Conservation (phyloP, 2,888 invertebrate genomes). For the Xylophagus ater region DNA sequence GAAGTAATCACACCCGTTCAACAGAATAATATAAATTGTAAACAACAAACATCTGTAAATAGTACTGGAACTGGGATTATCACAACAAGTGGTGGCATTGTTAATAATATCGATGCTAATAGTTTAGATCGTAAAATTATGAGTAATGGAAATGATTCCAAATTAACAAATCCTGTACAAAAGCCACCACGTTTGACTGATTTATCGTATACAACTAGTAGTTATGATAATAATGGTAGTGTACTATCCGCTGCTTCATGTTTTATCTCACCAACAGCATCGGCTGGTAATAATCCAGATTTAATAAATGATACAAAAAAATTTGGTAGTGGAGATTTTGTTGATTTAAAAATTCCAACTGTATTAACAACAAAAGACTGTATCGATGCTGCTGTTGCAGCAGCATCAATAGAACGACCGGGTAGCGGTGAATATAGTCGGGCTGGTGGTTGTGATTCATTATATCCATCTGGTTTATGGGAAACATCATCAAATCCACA, state of each 20-base stretch:
- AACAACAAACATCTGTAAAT: constrained; percentile 33
- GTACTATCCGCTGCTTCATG: constrained; percentile 52
- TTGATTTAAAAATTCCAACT: constrained; percentile 31
- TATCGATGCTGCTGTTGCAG: constrained; percentile 41
- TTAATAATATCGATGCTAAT: constrained; percentile 27
- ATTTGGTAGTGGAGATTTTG: constrained; percentile 43
- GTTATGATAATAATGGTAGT: constrained; percentile 57
- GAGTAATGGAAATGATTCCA: constrained; percentile 35
- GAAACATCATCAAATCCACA: constrained; percentile 41
- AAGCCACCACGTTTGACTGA: constrained; percentile 61
- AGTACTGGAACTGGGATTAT: constrained; percentile 41
- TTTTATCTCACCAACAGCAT: constrained; percentile 63
- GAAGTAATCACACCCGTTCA: constrained; percentile 59
- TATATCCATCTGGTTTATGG: constrained; percentile 74
- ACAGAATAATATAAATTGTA: constrained; percentile 41
- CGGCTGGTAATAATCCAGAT: constrained; percentile 71
- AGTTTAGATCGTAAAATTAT: constrained; percentile 32
- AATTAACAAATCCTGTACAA: constrained; percentile 51
- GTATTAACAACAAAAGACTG: constrained; percentile 41
- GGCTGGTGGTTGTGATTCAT: constrained; percentile 57
- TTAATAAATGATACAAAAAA: constrained; percentile 72
- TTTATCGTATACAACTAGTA: constrained; percentile 55
- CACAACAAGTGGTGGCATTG: constrained; percentile 44
- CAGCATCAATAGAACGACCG: constrained; percentile 42
- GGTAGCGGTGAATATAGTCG: constrained; percentile 70